Percentiles rank a stretch among this genome's conserved stretches.
Evolutionary conservation across 2,888 invertebrate genomes (phyloP).

Genomic region (Pyrgus malvae): DNA sequence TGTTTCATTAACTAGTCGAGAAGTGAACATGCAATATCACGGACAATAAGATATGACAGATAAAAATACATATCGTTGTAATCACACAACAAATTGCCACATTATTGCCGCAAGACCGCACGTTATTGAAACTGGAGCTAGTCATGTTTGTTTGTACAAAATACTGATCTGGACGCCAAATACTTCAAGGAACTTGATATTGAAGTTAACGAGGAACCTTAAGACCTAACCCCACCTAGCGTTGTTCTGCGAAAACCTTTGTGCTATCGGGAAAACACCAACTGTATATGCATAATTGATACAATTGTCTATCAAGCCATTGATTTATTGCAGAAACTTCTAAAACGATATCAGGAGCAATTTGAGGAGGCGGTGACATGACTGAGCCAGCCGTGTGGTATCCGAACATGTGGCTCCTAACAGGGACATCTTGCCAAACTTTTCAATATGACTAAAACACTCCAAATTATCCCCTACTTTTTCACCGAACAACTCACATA

Average conservation of each 20-base stretch:
- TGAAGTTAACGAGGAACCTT: conserved; percentile 30
- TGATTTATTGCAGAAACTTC: conserved; percentile 33
- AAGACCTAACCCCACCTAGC: conserved; percentile 72
- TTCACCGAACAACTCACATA: conserved; percentile 45
- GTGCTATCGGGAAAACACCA: conserved; percentile 28
- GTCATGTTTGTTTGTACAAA: not conserved
- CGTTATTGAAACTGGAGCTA: not conserved
- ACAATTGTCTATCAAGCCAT: not conserved
- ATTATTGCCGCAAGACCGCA: not conserved
- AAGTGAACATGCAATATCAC: not conserved
- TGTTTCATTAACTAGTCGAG: not conserved
- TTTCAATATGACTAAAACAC: conserved; percentile 49
- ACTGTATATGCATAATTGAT: conserved; percentile 28
- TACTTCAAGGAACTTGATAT: not conserved
- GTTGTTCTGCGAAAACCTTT: conserved; percentile 47
- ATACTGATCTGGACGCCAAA: not conserved
- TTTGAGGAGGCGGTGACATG: conserved; percentile 42
- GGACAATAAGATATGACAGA: not conserved
- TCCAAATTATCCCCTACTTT: conserved; percentile 51
- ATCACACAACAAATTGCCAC: conserved; percentile 1
- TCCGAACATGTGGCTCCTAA: conserved; percentile 72
- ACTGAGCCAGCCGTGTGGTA: conserved; percentile 52
- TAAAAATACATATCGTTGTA: not conserved
- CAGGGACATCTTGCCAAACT: conserved; percentile 66
- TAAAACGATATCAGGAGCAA: conserved; percentile 45